phyloP scores from a whole-genome alignment of 2,888 invertebrate species.

The Tetanocera ferruginea region DNA sequence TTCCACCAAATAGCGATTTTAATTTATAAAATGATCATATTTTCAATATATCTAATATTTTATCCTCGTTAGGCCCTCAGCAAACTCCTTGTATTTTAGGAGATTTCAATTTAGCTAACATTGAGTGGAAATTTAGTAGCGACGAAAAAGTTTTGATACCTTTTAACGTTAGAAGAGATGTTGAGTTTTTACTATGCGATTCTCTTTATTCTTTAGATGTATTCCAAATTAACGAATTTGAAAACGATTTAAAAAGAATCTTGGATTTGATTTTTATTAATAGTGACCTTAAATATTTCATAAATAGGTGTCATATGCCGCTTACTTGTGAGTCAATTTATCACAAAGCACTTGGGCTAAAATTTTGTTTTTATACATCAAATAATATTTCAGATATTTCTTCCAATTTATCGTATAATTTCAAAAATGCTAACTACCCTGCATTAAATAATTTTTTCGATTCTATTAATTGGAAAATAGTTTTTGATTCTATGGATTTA shows the following conservation, averaged over 20 bases:
- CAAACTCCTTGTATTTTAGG: no score
- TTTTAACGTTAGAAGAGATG: no score
- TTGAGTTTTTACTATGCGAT: neutral
- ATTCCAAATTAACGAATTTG: no score
- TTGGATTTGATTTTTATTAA: neutral
- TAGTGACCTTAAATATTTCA: neutral
- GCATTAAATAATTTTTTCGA: no score
- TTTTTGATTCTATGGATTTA: no score
- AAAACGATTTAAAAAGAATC: neutral
- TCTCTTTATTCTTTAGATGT: neutral
- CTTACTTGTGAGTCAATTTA: neutral
- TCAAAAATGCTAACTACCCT: no score
- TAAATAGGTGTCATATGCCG: neutral
- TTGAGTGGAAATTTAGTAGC: neutral
- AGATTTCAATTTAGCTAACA: neutral
- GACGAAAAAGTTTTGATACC: neutral
- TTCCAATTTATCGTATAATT: no score
- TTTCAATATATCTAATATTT: constrained; percentile 5
- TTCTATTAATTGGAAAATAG: no score
- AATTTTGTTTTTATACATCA: no score
- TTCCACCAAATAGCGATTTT: neutral
- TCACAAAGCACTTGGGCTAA: no score
- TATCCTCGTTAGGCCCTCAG: neutral
- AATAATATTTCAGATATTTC: no score
- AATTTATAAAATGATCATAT: constrained; percentile 29